phyloP scores from a whole-genome alignment of 2,888 invertebrate genomes.

The Trichogramma evanescens region DNA sequence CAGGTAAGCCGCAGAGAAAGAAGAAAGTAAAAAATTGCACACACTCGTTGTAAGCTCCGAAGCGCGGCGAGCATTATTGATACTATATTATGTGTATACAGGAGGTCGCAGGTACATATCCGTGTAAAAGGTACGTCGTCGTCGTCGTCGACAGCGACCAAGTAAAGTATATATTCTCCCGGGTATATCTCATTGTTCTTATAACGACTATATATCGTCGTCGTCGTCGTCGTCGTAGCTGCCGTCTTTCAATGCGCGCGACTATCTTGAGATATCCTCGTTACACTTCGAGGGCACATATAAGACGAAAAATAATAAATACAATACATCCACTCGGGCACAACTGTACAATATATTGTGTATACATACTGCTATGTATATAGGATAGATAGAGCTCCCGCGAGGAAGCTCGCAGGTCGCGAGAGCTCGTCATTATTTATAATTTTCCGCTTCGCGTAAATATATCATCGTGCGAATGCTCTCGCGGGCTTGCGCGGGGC shows the following conservation, averaged over 20 bases:
- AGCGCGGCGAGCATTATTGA: too few species aligned
- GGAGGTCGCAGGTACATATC: too few species aligned
- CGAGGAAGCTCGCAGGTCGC: background rate
- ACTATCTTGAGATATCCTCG: background rate
- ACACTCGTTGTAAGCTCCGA: too few species aligned
- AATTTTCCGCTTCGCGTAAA: constrained; percentile 18
- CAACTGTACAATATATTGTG: background rate
- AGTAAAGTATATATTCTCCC: too few species aligned
- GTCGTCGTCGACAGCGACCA: too few species aligned
- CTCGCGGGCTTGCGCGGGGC: too few species aligned
- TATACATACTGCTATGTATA: background rate
- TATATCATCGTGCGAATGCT: too few species aligned
- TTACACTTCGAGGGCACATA: constrained; percentile 3
- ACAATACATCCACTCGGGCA: background rate
- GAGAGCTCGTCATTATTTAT: constrained; percentile 20
- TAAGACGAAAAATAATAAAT: constrained; percentile 7
- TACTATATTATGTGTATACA: too few species aligned
- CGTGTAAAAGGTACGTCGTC: too few species aligned
- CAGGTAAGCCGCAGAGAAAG: too few species aligned
- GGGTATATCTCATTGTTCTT: constrained; percentile 13
- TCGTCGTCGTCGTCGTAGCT: background rate
- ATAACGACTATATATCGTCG: constrained; percentile 2
- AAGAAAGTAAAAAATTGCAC: too few species aligned
- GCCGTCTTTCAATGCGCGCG: too few species aligned
- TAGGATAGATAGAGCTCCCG: background rate